These are phyloP conservation scores for Drosophila bifasciata DNA, from an alignment of 1,140 invertebrate genomes.

Conservation along the genomic window DNA sequence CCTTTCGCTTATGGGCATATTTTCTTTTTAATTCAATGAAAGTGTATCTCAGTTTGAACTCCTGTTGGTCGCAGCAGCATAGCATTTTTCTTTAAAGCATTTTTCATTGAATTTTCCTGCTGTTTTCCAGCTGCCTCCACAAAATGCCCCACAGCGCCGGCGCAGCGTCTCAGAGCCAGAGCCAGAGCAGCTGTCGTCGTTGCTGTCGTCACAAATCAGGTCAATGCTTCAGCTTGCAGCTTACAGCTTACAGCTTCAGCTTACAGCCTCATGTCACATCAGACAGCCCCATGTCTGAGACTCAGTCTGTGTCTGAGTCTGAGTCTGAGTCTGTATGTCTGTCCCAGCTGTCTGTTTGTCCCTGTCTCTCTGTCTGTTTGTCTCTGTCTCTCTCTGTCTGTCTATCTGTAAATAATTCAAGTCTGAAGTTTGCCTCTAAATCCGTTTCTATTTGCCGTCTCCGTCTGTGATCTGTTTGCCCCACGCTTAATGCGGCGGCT, in stretches of 20 bases:
- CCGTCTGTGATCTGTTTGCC: constrained; percentile 47
- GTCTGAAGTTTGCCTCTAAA: neutral
- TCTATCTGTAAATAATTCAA: constrained; percentile 15
- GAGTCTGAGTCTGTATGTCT: neutral
- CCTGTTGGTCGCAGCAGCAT: no score
- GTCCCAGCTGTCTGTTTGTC: neutral
- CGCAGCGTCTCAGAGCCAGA: constrained; percentile 10
- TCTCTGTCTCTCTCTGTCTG: no score
- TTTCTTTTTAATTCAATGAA: no score
- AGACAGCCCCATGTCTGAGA: constrained; percentile 16
- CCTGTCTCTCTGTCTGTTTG: no score
- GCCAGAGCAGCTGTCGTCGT: constrained; percentile 28
- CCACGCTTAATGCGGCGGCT: constrained; percentile 36
- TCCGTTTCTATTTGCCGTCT: constrained; percentile 1
- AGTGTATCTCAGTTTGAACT: no score
- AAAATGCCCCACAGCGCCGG: no score
- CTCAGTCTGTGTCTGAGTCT: neutral
- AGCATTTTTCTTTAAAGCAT: no score
- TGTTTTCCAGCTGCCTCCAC: no score
- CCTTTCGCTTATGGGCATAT: no score
- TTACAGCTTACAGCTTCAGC: neutral
- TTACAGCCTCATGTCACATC: constrained; percentile 23
- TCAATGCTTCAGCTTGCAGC: constrained; percentile 61
- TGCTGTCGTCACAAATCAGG: constrained; percentile 57
- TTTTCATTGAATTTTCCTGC: no score